These are phyloP conservation scores for Heliconius aoede DNA, from an alignment of 2,888 invertebrate species.

Conservation along the genomic window DNA sequence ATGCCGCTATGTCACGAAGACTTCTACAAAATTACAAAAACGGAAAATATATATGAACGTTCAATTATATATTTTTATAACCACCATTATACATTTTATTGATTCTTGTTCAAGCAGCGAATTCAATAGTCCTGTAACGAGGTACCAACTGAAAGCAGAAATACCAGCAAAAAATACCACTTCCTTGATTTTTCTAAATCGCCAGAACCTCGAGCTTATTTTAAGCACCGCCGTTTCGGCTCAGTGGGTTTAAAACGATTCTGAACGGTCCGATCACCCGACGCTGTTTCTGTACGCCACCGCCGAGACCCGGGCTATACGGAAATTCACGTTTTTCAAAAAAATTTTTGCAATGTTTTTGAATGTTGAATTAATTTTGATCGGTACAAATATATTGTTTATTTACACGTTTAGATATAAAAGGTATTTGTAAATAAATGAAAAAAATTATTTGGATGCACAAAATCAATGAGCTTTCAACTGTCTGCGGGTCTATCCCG, in stretches of 20 bases:
- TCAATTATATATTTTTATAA: not conserved
- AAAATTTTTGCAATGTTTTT: too few species aligned
- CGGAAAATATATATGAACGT: not conserved
- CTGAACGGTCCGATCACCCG: conserved; percentile 24
- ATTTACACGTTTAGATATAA: not conserved
- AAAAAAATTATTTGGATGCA: not conserved
- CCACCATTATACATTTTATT: not conserved
- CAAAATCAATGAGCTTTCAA: not conserved
- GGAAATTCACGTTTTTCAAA: conserved; percentile 8
- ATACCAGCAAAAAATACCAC: conserved; percentile 12
- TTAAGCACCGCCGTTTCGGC: conserved; percentile 33
- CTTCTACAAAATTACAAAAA: not conserved
- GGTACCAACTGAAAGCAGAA: conserved; percentile 9
- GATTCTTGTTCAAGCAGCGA: not conserved
- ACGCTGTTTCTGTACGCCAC: conserved; percentile 16
- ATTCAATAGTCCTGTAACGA: conserved; percentile 26
- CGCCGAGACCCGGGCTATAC: not conserved
- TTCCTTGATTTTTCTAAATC: conserved; percentile 33
- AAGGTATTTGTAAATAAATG: not conserved
- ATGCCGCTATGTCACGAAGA: not conserved
- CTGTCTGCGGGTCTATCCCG: too few species aligned
- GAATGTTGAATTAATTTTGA: too few species aligned
- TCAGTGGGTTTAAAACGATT: conserved; percentile 35
- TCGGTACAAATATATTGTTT: conserved; percentile 9
- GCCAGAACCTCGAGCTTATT: conserved; percentile 32